These are phyloP conservation scores for Hydrophis major DNA, from an alignment of 2,797 vertebrate genomes.

Conservation along the genomic window DNA sequence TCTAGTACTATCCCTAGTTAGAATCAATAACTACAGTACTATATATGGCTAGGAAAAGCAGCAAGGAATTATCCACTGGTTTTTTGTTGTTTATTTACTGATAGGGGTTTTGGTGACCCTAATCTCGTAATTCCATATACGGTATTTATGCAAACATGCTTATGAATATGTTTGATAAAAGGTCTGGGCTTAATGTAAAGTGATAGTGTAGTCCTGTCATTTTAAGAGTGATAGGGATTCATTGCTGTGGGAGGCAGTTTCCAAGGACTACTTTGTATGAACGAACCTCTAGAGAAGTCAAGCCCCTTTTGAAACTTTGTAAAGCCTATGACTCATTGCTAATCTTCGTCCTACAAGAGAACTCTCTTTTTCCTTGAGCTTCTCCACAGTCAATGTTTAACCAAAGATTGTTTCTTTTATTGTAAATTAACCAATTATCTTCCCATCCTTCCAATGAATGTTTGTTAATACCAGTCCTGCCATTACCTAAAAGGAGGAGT, in stretches of 20 bases:
- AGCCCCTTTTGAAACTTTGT: background rate
- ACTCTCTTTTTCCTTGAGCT: background rate
- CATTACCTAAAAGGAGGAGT: background rate
- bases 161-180: background rate
- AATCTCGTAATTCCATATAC: background rate
- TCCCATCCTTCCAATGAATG: background rate
- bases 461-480: background rate
- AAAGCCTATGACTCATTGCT: background rate
- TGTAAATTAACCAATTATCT: background rate
- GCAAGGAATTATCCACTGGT: background rate
- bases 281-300: background rate
- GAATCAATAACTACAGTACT: background rate
- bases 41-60: background rate
- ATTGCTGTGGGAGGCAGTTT: background rate
- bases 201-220: background rate
- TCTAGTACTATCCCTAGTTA: background rate
- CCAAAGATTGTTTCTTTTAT: background rate
- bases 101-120: background rate
- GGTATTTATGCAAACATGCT: background rate
- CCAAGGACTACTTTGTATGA: background rate
- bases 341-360: background rate
- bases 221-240: background rate
- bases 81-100: background rate
- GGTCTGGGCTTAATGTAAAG: background rate
- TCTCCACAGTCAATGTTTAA: background rate